A percentile compares a stretch with the other conserved stretches of the same genome.
phyloP scores from a whole-genome alignment of 2,113 vertebrate genomes.

The Catharus bicknelli region DNA sequence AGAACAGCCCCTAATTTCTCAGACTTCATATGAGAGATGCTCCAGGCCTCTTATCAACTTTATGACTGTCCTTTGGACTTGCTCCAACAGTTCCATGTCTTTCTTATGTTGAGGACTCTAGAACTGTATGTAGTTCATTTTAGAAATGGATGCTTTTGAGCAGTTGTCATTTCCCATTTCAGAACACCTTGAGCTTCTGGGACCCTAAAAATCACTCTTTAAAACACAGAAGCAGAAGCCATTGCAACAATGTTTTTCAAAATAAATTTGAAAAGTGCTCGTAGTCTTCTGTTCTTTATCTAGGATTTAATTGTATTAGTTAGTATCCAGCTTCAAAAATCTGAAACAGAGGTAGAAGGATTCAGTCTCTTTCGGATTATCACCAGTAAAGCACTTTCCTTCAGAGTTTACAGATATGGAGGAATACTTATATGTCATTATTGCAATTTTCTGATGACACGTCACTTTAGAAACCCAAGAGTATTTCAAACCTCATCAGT shows the following conservation, averaged over 20 bases:
- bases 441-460: slow-evolving; percentile 15
- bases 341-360: neutral
- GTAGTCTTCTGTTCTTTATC: slow-evolving; percentile 27
- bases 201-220: slow-evolving; percentile 5
- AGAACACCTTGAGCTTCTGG: neutral
- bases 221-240: neutral
- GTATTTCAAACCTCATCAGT: slow-evolving; percentile 35
- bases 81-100: rapidly evolving
- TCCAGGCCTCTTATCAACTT: neutral
- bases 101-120: neutral
- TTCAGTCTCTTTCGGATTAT: slow-evolving; percentile 23
- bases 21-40: neutral
- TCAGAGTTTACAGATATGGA: slow-evolving; percentile 26
- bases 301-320: slow-evolving; percentile 51
- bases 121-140: neutral
- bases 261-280: slow-evolving; percentile 12
- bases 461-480: slow-evolving; percentile 20
- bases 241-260: neutral
- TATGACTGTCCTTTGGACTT: neutral
- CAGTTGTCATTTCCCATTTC: neutral
- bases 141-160: slow-evolving; percentile 5
- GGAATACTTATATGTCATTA: slow-evolving; percentile 30
- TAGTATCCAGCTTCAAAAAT: slow-evolving; percentile 34
- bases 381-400: slow-evolving; percentile 11
- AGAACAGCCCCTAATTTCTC: neutral